Base-by-base conservation (phyloP, 2,888 invertebrate species). In the Digitonthophagus gazella region DNA sequence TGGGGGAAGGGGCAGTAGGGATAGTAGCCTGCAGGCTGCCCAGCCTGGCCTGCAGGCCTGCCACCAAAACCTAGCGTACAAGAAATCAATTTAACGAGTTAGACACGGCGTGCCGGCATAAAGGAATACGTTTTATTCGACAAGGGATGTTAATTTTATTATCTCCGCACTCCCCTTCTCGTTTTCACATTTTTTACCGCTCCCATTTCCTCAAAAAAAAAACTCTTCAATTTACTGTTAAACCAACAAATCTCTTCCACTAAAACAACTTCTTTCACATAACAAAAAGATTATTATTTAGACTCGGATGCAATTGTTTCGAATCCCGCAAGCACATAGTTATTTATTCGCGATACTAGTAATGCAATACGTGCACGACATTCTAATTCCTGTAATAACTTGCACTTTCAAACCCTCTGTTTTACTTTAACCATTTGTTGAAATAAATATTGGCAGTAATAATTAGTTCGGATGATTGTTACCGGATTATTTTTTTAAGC, bases 1-100 rank as follows among this genome's bases (percentile, higher is more conserved):
- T 20, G 61, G 77, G 77, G 77, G 74, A 76, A 76, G 77, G 76
- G 76, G 75, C 71, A 74, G 78, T n/a, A n/a, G 75, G 20, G 61
- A 18, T 20, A 20, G 15, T 16, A 58, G 58, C 58, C 58, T 18
- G 20, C 61, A 44, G 28, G 28, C 75, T 76, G 77, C 78, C 77
- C 79, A 76, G 77, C 75, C 74, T 75, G 76, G 74, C 75, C 74
- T 75, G 75, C 75, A 75, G 75, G 18, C 76, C 76, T 75, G 73
- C 76, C 74, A 74, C 77, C 75, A 74, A 72, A 75, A 72, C 74
- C 73, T 71, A 71, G 71, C 72, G 74, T 74, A 76, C 76, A 76
- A 76, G 77, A 78, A 79, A 79, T 79, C 79, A 78, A 79, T 79
- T 77, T 78, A 77, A 77, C 76, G 72, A 75, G 73, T 75, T 72